phyloP scores from a whole-genome alignment of 2,113 vertebrate genomes.

The Lycaon pictus region DNA sequence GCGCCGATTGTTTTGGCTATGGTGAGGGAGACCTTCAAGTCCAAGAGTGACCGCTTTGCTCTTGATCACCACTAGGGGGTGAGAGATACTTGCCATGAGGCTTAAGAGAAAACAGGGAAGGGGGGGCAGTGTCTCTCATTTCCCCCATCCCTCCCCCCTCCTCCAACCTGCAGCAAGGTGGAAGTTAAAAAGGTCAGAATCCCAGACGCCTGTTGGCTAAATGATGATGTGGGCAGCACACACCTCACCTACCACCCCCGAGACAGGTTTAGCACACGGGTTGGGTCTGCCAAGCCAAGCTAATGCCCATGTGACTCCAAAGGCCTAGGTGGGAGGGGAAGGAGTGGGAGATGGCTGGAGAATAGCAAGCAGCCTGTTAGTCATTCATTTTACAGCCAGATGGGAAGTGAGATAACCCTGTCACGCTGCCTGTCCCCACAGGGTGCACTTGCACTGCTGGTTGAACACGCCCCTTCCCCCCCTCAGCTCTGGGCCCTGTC shows the following conservation, averaged over 20 bases:
- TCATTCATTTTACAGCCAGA: neutral
- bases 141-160: neutral
- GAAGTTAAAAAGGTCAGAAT: neutral
- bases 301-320: neutral
- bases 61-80: constrained; percentile 50
- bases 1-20: neutral
- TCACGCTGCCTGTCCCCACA: neutral
- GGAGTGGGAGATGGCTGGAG: neutral
- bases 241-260: neutral
- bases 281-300: neutral
- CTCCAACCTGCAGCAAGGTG: neutral
- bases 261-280: neutral
- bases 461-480: neutral
- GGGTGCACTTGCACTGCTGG: neutral
- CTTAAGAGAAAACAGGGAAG: neutral
- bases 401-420: neutral
- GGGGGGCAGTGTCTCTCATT: neutral
- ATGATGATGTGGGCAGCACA: rapidly evolving
- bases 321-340: neutral
- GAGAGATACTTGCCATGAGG: neutral
- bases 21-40: neutral
- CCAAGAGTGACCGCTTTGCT: neutral
- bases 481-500: neutral
- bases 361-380: neutral
- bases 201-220: neutral